These are phyloP conservation scores for Ephydatia muelleri DNA, from an alignment of 37 sponge, comb jelly and placozoan species.

Conservation along the genomic window DNA sequence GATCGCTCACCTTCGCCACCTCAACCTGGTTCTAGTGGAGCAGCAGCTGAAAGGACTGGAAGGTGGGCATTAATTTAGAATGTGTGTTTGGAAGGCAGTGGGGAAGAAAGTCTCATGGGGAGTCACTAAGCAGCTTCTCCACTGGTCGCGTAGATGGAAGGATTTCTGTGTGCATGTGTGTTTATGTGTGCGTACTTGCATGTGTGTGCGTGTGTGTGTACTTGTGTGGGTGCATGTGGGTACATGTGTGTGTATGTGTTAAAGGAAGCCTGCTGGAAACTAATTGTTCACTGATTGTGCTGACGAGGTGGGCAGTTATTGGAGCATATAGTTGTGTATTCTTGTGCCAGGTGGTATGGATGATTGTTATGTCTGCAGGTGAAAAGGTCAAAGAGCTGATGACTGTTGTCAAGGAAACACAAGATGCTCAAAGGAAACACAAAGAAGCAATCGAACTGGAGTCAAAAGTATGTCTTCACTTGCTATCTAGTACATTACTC, in stretches of 20 bases:
- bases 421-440: constrained; percentile 37
- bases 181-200: too few species aligned
- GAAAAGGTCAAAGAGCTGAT: constrained; percentile 45
- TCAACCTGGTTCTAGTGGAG: constrained; percentile 50
- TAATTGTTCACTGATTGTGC: too few species aligned
- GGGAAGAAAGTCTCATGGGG: too few species aligned
- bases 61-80: constrained; percentile 4
- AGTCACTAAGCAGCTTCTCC: too few species aligned
- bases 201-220: too few species aligned
- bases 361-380: constrained; percentile 16
- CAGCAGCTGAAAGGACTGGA: constrained; percentile 57
- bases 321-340: too few species aligned
- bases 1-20: constrained; percentile 39
- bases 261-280: too few species aligned
- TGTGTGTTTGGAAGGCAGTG: neutral
- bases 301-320: neutral
- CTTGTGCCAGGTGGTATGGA: neutral
- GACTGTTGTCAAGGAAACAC: constrained; percentile 39
- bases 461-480: constrained; percentile 38
- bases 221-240: too few species aligned
- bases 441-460: constrained; percentile 26
- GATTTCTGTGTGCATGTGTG: too few species aligned
- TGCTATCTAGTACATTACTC: too few species aligned
- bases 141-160: too few species aligned
- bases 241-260: too few species aligned